Evolutionary conservation across 2,113 vertebrate species (phyloP).

Genomic region (Forbesichthys agassizii): DNA sequence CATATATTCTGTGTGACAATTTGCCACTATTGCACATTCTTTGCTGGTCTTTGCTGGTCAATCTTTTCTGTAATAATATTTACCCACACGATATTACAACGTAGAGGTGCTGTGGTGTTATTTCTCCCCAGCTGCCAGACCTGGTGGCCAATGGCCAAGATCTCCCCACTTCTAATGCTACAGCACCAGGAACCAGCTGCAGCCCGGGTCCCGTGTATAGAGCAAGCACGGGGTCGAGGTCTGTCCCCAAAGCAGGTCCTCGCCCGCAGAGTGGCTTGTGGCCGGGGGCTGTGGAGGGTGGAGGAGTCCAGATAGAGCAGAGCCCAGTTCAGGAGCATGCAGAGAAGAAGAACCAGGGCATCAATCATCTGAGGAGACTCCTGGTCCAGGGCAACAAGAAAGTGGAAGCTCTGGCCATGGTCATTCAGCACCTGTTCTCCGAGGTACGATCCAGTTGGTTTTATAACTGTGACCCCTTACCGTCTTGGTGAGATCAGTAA

Average conservation of each 20-base stretch:
- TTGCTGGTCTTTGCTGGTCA: background rate
- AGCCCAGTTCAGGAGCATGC: conserved; percentile 49
- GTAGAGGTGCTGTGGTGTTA: background rate
- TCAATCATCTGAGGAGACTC: conserved; percentile 57
- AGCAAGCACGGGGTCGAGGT: conserved; percentile 26
- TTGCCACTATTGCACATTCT: too few relatives aligned
- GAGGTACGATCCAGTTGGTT: conserved; percentile 49
- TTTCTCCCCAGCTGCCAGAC: conserved; percentile 36
- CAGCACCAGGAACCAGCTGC: conserved; percentile 2
- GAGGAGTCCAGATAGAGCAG: background rate
- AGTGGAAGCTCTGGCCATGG: conserved; percentile 66
- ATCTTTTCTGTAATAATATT: background rate
- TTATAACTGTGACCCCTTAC: background rate
- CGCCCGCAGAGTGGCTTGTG: background rate
- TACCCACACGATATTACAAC: background rate
- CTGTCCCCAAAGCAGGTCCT: conserved; percentile 36
- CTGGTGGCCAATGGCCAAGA: conserved; percentile 22
- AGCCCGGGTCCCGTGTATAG: conserved; percentile 12
- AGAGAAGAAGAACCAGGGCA: conserved; percentile 63
- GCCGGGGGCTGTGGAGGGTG: background rate
- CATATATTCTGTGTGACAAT: too few relatives aligned
- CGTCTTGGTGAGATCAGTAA: background rate
- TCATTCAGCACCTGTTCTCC: conserved; percentile 67
- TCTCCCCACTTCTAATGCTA: conserved; percentile 7
- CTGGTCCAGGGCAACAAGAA: conserved; percentile 61